phyloP scores from a whole-genome alignment of 2,113 vertebrate species.

The Anthoscopus minutus region DNA sequence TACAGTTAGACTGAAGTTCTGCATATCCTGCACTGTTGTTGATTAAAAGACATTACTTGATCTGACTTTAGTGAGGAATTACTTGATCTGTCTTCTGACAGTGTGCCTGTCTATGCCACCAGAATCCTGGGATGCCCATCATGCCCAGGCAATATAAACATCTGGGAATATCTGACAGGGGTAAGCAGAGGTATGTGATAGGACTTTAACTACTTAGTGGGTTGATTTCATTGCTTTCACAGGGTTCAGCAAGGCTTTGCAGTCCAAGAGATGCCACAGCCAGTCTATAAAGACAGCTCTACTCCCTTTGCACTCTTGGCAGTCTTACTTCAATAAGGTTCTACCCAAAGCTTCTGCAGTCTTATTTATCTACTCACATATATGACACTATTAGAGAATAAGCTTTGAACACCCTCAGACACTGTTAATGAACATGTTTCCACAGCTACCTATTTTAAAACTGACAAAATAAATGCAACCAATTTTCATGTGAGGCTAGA shows the following conservation, averaged over 20 bases:
- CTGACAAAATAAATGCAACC: neutral
- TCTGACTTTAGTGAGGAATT: neutral
- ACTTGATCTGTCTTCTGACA: neutral
- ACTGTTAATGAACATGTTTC: neutral
- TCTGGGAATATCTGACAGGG: neutral
- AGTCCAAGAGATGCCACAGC: neutral
- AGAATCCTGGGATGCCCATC: neutral
- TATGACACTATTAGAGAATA: neutral
- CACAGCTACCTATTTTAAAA: neutral
- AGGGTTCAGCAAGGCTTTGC: neutral
- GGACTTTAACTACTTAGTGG: slow-evolving; percentile 13
- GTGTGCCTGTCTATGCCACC: neutral
- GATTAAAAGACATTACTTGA: neutral
- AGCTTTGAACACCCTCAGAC: neutral
- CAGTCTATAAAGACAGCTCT: neutral
- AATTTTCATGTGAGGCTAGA: neutral
- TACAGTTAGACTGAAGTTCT: neutral
- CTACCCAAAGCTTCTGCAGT: neutral
- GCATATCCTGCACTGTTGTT: neutral
- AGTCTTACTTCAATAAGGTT: neutral
- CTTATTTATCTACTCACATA: neutral
- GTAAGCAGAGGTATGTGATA: slow-evolving; percentile 18
- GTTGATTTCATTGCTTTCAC: neutral
- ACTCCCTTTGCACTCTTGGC: neutral
- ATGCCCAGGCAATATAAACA: neutral